phyloP scores from a whole-genome alignment of 2,797 vertebrate species.

The Cheirogaleus major region DNA sequence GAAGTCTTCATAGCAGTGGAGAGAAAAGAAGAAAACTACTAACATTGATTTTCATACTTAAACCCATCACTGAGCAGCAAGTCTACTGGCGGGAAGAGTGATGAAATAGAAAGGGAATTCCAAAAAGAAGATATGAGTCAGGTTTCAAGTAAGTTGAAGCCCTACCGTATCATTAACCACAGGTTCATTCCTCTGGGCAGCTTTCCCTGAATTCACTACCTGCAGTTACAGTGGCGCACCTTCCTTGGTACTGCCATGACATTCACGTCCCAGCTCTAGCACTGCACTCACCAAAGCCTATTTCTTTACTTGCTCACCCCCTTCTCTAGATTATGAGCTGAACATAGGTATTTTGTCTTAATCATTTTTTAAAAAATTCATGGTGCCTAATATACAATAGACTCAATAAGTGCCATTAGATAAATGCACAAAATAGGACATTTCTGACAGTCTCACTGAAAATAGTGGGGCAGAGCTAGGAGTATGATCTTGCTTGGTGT shows the following conservation, averaged over 20 bases:
- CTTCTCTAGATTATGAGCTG: neutral
- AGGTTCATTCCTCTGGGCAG: neutral
- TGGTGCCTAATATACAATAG: neutral
- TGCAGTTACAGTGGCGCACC: fast-evolving
- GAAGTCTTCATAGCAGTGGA: neutral
- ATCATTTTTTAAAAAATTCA: neutral
- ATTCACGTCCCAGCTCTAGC: neutral
- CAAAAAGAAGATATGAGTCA: neutral
- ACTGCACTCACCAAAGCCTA: neutral
- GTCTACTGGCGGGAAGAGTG: neutral
- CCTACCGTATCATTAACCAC: neutral
- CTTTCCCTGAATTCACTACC: neutral
- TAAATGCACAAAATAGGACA: neutral
- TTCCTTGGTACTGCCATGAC: neutral
- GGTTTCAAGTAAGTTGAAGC: neutral
- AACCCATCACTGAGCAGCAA: neutral
- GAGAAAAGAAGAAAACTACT: neutral
- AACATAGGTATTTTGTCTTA: neutral
- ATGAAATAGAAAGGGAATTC: neutral
- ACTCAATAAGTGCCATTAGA: neutral
- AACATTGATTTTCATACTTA: neutral
- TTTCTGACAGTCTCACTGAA: neutral
- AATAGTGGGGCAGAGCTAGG: no score
- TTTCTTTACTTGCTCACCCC: neutral
- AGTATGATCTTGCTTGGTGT: neutral